These are phyloP conservation scores for Strigamia crassipes DNA, from an alignment of 2,888 invertebrate species.

Conservation along the genomic window DNA sequence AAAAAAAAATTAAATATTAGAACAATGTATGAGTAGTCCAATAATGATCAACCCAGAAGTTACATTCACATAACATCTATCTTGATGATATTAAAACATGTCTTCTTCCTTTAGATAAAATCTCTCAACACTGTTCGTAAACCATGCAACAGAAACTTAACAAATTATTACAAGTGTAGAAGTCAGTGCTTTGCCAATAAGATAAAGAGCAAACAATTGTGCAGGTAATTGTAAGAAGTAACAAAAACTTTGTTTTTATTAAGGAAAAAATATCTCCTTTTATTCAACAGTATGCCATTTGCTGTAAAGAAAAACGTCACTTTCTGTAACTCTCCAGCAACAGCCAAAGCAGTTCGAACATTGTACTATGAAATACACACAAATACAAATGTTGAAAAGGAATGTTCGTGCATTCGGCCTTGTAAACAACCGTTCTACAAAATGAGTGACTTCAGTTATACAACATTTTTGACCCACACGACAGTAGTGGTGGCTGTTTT, in stretches of 20 bases:
- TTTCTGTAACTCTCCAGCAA: not conserved
- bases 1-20: no score
- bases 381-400: not conserved
- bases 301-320: not conserved
- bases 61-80: no score
- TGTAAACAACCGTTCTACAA: not conserved
- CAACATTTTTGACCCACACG: not conserved
- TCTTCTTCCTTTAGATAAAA: not conserved
- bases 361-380: not conserved
- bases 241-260: not conserved
- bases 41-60: no score
- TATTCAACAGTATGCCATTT: not conserved
- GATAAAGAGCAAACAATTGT: no score
- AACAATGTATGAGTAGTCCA: no score
- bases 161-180: not conserved
- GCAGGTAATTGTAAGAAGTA: not conserved
- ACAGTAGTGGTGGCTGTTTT: not conserved
- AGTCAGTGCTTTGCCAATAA: not conserved
- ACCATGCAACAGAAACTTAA: not conserved
- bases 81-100: no score
- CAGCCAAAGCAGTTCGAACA: not conserved
- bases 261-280: not conserved
- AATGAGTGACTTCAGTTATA: not conserved
- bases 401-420: not conserved
- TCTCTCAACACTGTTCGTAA: not conserved